phyloP scores from a whole-genome alignment of 2,113 vertebrate species.

The Callionymus lyra region DNA sequence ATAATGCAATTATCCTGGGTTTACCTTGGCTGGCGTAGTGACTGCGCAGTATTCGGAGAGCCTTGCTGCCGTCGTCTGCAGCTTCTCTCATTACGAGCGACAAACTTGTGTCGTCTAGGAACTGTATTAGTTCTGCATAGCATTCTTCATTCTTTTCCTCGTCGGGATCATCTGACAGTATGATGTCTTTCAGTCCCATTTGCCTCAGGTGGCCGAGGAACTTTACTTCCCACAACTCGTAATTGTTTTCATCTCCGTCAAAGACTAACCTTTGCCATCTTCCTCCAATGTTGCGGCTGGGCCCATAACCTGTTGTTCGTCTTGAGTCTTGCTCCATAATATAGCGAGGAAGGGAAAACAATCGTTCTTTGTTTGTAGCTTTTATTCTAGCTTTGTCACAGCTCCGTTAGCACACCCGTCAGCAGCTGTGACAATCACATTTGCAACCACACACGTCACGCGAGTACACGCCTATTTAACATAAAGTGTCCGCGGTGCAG shows the following conservation, averaged over 20 bases:
- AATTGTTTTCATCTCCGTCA: background rate
- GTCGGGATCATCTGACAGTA: background rate
- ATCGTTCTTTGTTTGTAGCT: no score
- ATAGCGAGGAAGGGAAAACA: no score
- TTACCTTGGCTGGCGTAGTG: background rate
- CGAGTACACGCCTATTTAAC: no score
- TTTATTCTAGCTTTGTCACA: no score
- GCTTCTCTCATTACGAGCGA: background rate
- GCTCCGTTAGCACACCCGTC: no score
- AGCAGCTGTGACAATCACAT: no score
- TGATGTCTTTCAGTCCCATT: background rate
- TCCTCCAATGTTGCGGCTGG: background rate
- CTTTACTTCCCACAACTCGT: background rate
- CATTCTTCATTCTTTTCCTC: background rate
- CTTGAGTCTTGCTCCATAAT: no score
- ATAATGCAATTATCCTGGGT: background rate
- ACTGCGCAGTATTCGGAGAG: background rate
- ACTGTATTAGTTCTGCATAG: background rate
- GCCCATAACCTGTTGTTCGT: constrained; percentile 1
- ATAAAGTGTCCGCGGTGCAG: no score
- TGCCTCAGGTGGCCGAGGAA: background rate
- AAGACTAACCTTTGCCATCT: background rate
- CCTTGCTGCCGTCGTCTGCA: background rate
- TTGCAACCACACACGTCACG: no score
- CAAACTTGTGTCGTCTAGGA: background rate